Evolutionary conservation across 1,140 invertebrate species (phyloP).

Genomic region (Belonocnema kinseyi): DNA sequence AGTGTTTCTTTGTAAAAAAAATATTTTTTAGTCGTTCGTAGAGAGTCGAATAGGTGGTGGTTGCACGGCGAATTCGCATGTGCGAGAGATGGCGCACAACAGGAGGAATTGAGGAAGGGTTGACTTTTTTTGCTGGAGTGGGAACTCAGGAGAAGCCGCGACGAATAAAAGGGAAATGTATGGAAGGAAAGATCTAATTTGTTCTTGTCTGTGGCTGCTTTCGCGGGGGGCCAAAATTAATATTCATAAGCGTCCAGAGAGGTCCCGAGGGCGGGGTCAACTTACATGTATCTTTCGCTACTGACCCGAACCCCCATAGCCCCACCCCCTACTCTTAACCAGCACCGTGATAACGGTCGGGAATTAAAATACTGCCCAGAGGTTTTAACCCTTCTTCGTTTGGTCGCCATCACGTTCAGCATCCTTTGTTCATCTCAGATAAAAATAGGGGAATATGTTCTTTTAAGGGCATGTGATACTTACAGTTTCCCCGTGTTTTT

Average conservation of each 20-base stretch:
- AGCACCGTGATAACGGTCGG: slow-evolving; percentile 70
- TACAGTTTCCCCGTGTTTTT: too few relatives aligned
- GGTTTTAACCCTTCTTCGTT: slow-evolving; percentile 61
- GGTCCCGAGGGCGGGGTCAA: slow-evolving; percentile 76
- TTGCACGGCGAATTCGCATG: slow-evolving; percentile 44
- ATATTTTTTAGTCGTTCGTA: background rate
- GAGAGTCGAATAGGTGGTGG: slow-evolving; percentile 41
- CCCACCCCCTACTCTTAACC: slow-evolving; percentile 49
- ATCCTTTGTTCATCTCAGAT: slow-evolving; percentile 51
- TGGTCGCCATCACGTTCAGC: slow-evolving; percentile 47
- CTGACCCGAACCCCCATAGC: slow-evolving; percentile 70
- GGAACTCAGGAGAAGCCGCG: slow-evolving; percentile 49
- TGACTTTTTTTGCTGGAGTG: slow-evolving; percentile 8
- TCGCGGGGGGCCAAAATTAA: slow-evolving; percentile 71
- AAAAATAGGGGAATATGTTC: too few relatives aligned
- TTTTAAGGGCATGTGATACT: too few relatives aligned
- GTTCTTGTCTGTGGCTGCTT: slow-evolving; percentile 73
- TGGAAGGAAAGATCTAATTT: slow-evolving; percentile 77
- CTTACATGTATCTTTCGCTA: slow-evolving; percentile 76
- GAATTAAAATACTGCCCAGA: slow-evolving; percentile 74
- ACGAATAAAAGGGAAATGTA: slow-evolving; percentile 75
- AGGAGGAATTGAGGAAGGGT: slow-evolving; percentile 13
- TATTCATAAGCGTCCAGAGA: slow-evolving; percentile 76
- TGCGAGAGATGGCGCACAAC: slow-evolving; percentile 39
- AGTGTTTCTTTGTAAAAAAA: background rate